Percentiles rank a stretch among this genome's conserved stretches.
Conservation (phyloP, 2,797 vertebrate species). For the Sebastolobus altivelis region DNA sequence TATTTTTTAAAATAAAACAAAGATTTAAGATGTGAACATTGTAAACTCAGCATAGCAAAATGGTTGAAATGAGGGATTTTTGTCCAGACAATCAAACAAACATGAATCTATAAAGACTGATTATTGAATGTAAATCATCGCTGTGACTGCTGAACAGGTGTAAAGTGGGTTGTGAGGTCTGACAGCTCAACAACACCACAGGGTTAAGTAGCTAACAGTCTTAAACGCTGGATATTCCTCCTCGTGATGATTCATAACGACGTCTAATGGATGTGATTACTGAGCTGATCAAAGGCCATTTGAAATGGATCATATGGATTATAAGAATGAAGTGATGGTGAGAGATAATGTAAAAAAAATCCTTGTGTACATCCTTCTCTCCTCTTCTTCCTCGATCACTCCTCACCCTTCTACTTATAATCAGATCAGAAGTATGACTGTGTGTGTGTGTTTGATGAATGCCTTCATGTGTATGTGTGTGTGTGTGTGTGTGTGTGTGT, state of each 20-base stretch:
- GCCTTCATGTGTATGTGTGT: conserved; percentile 37
- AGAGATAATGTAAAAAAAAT: background rate
- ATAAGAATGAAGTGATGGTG: background rate
- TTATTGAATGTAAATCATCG: background rate
- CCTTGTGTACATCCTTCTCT: background rate
- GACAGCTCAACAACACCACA: conserved; percentile 12
- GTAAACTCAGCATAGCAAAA: background rate
- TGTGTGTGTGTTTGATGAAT: conserved; percentile 32
- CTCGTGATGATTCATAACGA: conserved; percentile 5
- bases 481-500: conserved; percentile 30
- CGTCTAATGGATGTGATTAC: background rate
- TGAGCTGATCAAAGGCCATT: conserved; percentile 28
- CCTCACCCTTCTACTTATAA: background rate
- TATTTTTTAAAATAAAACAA: background rate
- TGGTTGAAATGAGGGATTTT: background rate
- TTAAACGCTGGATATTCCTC: conserved; percentile 22
- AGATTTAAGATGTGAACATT: background rate
- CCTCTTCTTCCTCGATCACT: background rate
- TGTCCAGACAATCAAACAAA: background rate
- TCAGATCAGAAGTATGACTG: conserved; percentile 24
- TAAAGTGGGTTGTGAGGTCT: background rate
- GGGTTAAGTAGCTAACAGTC: conserved; percentile 35
- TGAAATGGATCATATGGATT: conserved; percentile 19
- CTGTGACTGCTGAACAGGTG: background rate
- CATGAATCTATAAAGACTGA: background rate